phyloP scores from a whole-genome alignment of 2,888 invertebrate species.

The Drosophila setosimentum region DNA sequence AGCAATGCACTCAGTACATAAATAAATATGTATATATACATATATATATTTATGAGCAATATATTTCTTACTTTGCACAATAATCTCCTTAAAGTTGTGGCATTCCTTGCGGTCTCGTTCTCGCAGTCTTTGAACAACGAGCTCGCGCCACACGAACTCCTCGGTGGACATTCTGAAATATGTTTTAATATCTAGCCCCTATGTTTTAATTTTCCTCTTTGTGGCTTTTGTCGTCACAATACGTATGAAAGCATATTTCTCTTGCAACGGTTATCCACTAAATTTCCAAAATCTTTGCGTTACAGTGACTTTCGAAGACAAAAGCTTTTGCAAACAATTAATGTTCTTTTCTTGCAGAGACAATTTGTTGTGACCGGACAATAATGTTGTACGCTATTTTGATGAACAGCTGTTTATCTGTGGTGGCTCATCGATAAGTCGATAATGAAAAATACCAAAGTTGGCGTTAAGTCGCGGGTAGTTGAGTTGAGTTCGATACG shows the following conservation, averaged over 20 bases:
- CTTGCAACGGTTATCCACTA: slow-evolving; percentile 3
- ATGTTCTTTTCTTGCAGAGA: slow-evolving; percentile 36
- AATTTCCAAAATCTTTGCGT: background rate
- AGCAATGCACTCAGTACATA: background rate
- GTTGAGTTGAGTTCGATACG: no score
- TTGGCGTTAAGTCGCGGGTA: background rate
- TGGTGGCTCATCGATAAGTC: slow-evolving; percentile 35
- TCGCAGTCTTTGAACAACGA: slow-evolving; percentile 89
- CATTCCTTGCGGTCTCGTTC: slow-evolving; percentile 91
- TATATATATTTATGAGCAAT: background rate
- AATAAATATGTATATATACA: background rate
- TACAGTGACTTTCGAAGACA: background rate
- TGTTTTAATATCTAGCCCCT: slow-evolving; percentile 2
- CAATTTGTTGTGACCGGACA: slow-evolving; percentile 57
- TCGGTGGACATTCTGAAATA: slow-evolving; percentile 81
- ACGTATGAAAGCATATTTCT: slow-evolving; percentile 28
- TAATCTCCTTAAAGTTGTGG: slow-evolving; percentile 91
- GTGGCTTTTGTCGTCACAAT: slow-evolving; percentile 36
- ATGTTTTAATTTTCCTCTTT: slow-evolving; percentile 6
- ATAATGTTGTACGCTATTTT: slow-evolving; percentile 40
- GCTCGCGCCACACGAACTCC: slow-evolving; percentile 88
- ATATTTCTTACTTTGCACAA: slow-evolving; percentile 90
- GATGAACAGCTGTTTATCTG: slow-evolving; percentile 43
- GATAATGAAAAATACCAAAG: slow-evolving; percentile 9
- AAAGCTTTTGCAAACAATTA: slow-evolving; percentile 17